Base-by-base conservation (phyloP, 2,797 vertebrate genomes). In the Gymnocypris eckloni region DNA sequence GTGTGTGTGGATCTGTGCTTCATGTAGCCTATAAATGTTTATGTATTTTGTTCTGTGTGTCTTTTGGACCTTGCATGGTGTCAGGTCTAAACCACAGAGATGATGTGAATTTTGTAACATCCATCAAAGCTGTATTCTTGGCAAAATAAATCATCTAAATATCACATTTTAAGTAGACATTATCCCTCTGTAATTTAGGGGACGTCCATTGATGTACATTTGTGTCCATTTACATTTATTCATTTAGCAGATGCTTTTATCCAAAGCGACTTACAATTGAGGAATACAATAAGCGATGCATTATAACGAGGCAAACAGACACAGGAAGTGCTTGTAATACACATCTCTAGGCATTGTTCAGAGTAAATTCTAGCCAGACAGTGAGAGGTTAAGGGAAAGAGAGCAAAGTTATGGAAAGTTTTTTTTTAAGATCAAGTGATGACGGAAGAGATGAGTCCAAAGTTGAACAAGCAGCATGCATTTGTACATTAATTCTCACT, bases 221-320 rank as follows among this genome's bases (percentile, higher is more conserved):
- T 76, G 81, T 76, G 43, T 50, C 25, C 39, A 39, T 83, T 83
- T 83, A 43, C 59, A 83, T 83, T 7, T 11, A 37, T 75, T 33
- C 2, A 33, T 33, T 33, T 33, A 33, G 33, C 33, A 33, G 33
- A 33, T 33, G 33, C 33, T 33, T 33, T 33, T 33, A 33, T 33
- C 33, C 33, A 33, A 33, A 33, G 33, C 33, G 33, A 33, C 33
- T 33, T 33, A 33, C 33, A 33, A 33, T 33, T 33, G 33, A 33
- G 33, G 33, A 33, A 3, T 33, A 33, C 33, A 33, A 33, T 33
- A 33, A 33, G 33, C 2, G 33, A 33, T 33, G 33, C 33, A 33
- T 33, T 33, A 33, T 33, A 33, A 33, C 2, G 33, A 33, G 33
- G 33, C 33, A 33, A 33, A 33, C 33, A 33, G 33, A 33, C 33